Evolutionary conservation across 2,888 invertebrate species (phyloP).

Genomic region (Bedellia somnulentella): DNA sequence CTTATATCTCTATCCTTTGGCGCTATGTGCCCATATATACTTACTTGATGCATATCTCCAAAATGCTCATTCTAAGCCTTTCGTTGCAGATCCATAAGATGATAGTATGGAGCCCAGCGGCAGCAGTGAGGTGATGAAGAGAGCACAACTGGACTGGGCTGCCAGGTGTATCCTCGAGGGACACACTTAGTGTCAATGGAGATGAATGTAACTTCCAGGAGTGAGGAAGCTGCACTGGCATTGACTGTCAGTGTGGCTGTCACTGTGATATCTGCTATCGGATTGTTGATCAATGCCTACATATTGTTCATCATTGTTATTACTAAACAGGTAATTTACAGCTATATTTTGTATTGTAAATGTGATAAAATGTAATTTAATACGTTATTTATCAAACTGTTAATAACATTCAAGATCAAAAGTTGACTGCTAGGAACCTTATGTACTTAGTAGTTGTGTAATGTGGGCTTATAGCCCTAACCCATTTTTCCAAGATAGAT

Average conservation of each 20-base stretch:
- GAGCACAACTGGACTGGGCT: too few species aligned
- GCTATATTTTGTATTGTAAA: background rate
- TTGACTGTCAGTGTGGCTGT: slow-evolving; percentile 69
- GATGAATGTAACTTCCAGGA: slow-evolving; percentile 47
- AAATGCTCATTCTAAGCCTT: background rate
- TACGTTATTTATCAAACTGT: background rate
- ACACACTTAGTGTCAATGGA: slow-evolving; percentile 28
- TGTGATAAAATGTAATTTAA: background rate
- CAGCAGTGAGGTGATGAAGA: slow-evolving; percentile 50
- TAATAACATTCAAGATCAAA: too few species aligned
- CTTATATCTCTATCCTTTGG: too few species aligned
- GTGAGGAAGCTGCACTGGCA: slow-evolving; percentile 63
- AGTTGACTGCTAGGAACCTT: too few species aligned
- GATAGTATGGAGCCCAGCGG: slow-evolving; percentile 41
- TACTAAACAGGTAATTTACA: slow-evolving; percentile 65
- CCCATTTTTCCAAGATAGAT: too few species aligned
- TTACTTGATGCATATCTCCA: background rate
- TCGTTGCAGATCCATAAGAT: slow-evolving; percentile 1
- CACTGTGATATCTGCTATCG: slow-evolving; percentile 69
- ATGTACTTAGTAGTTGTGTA: too few species aligned
- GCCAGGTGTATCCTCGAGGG: too few species aligned
- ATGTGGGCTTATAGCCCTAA: too few species aligned
- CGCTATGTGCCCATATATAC: too few species aligned
- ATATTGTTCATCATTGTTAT: slow-evolving; percentile 72
- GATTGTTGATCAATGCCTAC: slow-evolving; percentile 73